Evolutionary conservation across 2,797 vertebrate species (phyloP).

Genomic region (Knipowitschia caucasica): DNA sequence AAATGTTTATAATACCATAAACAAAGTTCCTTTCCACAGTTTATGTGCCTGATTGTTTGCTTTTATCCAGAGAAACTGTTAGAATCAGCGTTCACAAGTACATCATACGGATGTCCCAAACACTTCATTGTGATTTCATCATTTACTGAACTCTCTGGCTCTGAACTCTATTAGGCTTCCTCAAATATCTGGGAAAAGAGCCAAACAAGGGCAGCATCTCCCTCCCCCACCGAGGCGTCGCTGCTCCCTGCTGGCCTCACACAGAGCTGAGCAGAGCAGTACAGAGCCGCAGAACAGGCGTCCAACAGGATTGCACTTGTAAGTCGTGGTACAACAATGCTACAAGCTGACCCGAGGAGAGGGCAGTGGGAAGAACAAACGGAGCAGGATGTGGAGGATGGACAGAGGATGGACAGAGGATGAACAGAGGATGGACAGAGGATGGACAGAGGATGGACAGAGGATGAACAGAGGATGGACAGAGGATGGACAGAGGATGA

Average conservation of each 20-base stretch:
- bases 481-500: no score
- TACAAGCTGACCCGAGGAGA: conserved; percentile 12
- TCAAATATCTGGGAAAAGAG: conserved; percentile 57
- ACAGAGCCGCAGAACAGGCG: no score
- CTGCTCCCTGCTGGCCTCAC: conserved; percentile 39
- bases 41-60: no score
- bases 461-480: no score
- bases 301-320: conserved; percentile 63
- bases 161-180: conserved; percentile 38
- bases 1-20: no score
- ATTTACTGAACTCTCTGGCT: conserved; percentile 52
- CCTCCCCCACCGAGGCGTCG: conserved; percentile 2
- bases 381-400: no score
- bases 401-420: no score
- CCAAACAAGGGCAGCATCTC: conserved; percentile 47
- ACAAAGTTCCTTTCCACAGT: no score
- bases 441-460: no score
- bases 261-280: conserved; percentile 66
- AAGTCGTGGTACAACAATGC: conserved; percentile 60
- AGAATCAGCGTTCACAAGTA: no score
- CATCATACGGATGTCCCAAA: conserved; percentile 37
- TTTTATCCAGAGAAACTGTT: no score
- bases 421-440: no score
- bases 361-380: neutral
- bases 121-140: conserved; percentile 57